These are phyloP conservation scores for Epinotia brunnichana DNA, from an alignment of 2,888 invertebrate species.

Conservation along the genomic window DNA sequence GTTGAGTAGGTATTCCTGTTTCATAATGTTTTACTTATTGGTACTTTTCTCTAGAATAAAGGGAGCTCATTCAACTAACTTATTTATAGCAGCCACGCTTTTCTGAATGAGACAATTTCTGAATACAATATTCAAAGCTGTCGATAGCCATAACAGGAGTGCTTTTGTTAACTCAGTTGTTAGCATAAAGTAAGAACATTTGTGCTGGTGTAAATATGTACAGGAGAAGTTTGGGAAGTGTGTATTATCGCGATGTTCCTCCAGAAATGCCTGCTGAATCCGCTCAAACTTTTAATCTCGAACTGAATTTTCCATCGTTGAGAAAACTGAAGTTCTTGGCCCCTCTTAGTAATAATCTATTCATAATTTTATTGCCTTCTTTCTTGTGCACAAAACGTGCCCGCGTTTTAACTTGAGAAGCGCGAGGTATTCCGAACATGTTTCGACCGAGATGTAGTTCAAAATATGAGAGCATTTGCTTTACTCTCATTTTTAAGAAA, in stretches of 20 bases:
- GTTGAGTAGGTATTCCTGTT: background rate
- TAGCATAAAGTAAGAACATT: conserved; percentile 20
- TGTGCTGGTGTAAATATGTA: conserved; percentile 16
- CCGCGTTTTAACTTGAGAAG: conserved; percentile 21
- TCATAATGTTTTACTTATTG: background rate
- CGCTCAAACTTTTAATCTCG: conserved; percentile 66
- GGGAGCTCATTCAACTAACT: background rate
- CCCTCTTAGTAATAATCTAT: conserved; percentile 45
- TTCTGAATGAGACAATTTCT: background rate
- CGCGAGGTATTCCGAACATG: background rate
- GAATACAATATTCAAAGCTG: conserved; percentile 4
- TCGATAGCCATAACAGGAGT: conserved; percentile 18
- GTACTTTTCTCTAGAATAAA: background rate
- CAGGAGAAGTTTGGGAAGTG: conserved; percentile 25
- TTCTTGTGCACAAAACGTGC: conserved; percentile 25
- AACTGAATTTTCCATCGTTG: conserved; percentile 64
- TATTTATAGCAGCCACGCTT: background rate
- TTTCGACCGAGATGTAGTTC: background rate
- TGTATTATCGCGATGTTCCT: conserved; percentile 47
- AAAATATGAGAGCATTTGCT: background rate
- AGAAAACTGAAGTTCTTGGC: conserved; percentile 60
- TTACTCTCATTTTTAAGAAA: no score
- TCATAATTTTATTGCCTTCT: conserved; percentile 47
- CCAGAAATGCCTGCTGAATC: conserved; percentile 63
- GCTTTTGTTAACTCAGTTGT: conserved; percentile 23